These are phyloP conservation scores for Xylocampa areola DNA, from an alignment of 2,888 invertebrate genomes.

Conservation along the genomic window DNA sequence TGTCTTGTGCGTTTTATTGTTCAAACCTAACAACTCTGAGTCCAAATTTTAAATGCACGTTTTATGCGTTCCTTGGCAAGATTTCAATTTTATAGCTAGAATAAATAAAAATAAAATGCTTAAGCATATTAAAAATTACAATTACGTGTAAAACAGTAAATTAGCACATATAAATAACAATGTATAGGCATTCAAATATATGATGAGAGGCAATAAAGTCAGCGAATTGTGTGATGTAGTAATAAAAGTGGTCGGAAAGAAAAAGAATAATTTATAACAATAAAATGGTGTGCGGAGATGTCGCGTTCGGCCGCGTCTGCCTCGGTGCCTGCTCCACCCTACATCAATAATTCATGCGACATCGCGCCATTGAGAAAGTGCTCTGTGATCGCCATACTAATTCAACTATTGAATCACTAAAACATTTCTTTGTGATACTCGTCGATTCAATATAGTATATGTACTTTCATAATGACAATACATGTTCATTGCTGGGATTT, in stretches of 20 bases:
- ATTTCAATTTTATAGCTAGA: constrained; percentile 66
- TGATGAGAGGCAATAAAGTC: constrained; percentile 64
- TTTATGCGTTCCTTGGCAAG: constrained; percentile 69
- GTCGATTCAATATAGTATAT: constrained; percentile 51
- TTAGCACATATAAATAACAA: constrained; percentile 58
- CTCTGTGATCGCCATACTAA: constrained; percentile 88
- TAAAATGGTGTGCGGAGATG: constrained; percentile 76
- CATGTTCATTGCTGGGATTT: constrained; percentile 42
- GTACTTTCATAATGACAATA: constrained; percentile 54
- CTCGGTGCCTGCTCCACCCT: constrained; percentile 68
- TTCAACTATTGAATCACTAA: constrained; percentile 80
- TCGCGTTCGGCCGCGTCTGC: constrained; percentile 59
- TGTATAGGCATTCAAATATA: constrained; percentile 62
- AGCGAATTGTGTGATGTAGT: constrained; percentile 69
- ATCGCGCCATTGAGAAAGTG: constrained; percentile 88
- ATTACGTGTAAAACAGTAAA: constrained; percentile 59
- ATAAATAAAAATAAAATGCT: constrained; percentile 58
- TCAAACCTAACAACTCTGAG: constrained; percentile 62
- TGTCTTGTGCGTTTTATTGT: constrained; percentile 64
- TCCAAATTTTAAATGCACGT: constrained; percentile 57
- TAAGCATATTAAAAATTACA: constrained; percentile 55
- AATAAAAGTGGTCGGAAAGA: constrained; percentile 71
- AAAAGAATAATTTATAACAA: constrained; percentile 80
- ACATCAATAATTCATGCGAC: constrained; percentile 87
- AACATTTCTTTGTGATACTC: constrained; percentile 71